These are phyloP conservation scores for Mythimna loreyi DNA, from an alignment of 2,888 invertebrate genomes.

Conservation along the genomic window DNA sequence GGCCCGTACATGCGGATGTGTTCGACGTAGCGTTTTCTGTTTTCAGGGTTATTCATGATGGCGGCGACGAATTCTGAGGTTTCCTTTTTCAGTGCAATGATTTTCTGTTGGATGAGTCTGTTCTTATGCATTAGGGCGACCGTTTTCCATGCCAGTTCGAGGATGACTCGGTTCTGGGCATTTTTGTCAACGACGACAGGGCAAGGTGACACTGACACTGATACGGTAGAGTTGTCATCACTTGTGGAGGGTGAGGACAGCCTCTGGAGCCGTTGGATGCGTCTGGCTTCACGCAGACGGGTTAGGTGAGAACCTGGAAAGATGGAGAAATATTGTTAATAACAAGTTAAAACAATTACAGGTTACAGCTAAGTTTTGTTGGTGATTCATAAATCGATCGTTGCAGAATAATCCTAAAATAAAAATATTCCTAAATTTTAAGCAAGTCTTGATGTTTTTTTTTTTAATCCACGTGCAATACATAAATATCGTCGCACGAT, in stretches of 20 bases:
- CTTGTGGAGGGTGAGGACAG: constrained; percentile 68
- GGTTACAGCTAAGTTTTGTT: not conserved
- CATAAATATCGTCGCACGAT: not conserved
- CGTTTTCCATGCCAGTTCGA: constrained; percentile 92
- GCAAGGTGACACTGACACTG: constrained; percentile 53
- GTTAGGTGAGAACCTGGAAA: constrained; percentile 81
- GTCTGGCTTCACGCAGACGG: constrained; percentile 82
- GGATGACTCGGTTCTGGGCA: constrained; percentile 87
- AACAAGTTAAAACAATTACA: not conserved
- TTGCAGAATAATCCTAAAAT: not conserved
- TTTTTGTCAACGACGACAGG: constrained; percentile 73
- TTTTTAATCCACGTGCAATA: constrained; percentile 3
- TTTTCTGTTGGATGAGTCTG: constrained; percentile 91
- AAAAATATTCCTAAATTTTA: not conserved
- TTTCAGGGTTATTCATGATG: constrained; percentile 90
- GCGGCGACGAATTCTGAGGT: constrained; percentile 92
- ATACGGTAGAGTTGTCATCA: constrained; percentile 62
- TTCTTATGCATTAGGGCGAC: constrained; percentile 92
- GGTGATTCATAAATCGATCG: no score
- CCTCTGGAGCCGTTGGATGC: constrained; percentile 78
- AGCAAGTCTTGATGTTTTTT: not conserved
- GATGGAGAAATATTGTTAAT: constrained; percentile 57
- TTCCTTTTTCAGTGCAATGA: constrained; percentile 91
- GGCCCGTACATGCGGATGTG: constrained; percentile 73
- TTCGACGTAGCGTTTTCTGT: constrained; percentile 77